A percentile compares a stretch with the other conserved stretches of the same genome.
Conservation (phyloP, 2,113 vertebrate species). For the Sylvia atricapilla region DNA sequence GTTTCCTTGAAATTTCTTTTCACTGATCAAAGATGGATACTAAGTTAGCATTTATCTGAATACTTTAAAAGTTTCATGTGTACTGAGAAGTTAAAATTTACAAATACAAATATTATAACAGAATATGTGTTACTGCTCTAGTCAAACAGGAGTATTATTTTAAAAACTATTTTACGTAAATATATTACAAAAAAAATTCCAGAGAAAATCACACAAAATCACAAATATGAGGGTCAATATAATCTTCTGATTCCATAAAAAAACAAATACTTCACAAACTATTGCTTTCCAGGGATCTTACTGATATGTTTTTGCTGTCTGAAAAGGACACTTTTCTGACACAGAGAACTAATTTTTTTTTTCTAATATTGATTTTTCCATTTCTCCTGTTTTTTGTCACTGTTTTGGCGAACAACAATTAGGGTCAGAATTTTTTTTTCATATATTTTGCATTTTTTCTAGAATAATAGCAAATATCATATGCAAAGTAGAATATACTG, state of each 20-base stretch:
- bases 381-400: neutral
- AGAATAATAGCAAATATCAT: neutral
- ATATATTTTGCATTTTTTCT: neutral
- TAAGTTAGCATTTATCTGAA: neutral
- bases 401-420: neutral
- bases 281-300: neutral
- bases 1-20: neutral
- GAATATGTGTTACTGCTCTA: neutral
- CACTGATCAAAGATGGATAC: neutral
- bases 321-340: neutral
- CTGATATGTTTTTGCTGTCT: neutral
- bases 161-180: neutral
- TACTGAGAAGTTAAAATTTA: neutral
- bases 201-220: neutral
- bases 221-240: neutral
- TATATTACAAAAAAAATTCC: neutral
- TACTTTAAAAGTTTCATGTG: neutral
- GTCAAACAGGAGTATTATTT: neutral
- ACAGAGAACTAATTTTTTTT: neutral
- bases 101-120: neutral
- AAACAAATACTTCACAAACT: neutral
- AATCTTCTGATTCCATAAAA: neutral
- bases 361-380: neutral
- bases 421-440: neutral
- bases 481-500: neutral